Percentiles rank a stretch among this genome's conserved stretches.
These are phyloP conservation scores for Drosophila mettleri DNA, from an alignment of 2,888 invertebrate species.

Conservation along the genomic window DNA sequence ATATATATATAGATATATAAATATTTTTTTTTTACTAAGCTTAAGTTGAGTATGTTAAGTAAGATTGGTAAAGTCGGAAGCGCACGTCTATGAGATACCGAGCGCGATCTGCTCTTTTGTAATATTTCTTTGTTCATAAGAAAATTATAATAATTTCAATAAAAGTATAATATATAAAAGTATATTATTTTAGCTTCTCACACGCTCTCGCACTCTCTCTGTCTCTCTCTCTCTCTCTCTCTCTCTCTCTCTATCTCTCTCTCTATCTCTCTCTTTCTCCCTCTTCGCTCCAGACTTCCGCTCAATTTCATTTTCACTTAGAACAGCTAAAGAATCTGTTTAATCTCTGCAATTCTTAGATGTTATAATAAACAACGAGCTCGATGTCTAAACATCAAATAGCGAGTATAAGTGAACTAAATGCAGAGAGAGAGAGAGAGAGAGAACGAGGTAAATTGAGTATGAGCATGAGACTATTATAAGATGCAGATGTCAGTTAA, in stretches of 20 bases:
- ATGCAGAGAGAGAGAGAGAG: not conserved
- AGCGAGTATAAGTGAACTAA: not conserved
- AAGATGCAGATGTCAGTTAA: not conserved
- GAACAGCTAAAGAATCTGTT: not conserved
- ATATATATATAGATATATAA: no score
- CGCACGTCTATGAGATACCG: no score
- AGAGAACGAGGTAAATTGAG: not conserved
- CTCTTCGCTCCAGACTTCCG: not conserved
- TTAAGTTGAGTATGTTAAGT: no score
- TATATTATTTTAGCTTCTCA: no score
- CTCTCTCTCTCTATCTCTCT: not conserved
- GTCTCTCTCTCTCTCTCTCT: no score
- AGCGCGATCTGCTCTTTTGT: no score
- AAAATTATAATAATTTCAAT: not conserved
- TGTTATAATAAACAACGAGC: slow-evolving; percentile 11
- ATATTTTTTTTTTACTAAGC: no score
- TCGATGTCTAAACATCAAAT: not conserved
- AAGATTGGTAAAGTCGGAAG: no score
- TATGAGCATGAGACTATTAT: not conserved
- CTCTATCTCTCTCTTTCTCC: not conserved
- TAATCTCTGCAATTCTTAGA: slow-evolving; percentile 2
- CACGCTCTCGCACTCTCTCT: not conserved
- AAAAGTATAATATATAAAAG: not conserved
- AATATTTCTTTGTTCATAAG: no score
- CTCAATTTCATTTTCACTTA: not conserved